Percentiles rank a stretch among this genome's conserved stretches.
These are phyloP conservation scores for Fragum fragum DNA, from an alignment of 2,888 invertebrate genomes.

Conservation along the genomic window DNA sequence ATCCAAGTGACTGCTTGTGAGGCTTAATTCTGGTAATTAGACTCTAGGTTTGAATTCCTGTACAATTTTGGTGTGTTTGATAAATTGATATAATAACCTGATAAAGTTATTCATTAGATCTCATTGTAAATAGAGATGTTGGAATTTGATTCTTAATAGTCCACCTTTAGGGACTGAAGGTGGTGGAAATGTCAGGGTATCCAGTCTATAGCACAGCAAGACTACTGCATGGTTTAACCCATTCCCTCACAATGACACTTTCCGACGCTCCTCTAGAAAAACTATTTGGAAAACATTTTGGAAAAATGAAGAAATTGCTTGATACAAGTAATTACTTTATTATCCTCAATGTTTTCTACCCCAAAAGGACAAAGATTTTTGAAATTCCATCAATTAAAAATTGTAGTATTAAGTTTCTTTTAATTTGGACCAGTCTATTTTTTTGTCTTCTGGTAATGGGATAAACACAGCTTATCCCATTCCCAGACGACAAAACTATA, in stretches of 20 bases:
- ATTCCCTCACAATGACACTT: background rate
- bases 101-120: constrained; percentile 18
- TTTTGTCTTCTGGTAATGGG: too few relatives aligned
- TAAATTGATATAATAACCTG: constrained; percentile 17
- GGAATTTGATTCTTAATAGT: constrained; percentile 16
- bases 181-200: constrained; percentile 1
- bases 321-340: too few relatives aligned
- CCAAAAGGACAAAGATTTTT: too few relatives aligned
- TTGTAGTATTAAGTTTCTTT: too few relatives aligned
- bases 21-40: constrained; percentile 9
- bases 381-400: too few relatives aligned
- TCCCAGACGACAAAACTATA: too few relatives aligned
- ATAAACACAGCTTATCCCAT: too few relatives aligned
- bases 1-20: constrained; percentile 5
- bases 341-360: too few relatives aligned
- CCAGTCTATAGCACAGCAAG: background rate
- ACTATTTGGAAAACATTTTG: too few relatives aligned
- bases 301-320: too few relatives aligned
- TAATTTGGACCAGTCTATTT: too few relatives aligned
- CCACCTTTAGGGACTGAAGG: background rate
- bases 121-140: constrained; percentile 13
- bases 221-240: background rate
- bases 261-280: background rate
- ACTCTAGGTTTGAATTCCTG: background rate
- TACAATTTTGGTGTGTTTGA: constrained; percentile 7